A percentile compares a stretch with the other conserved stretches of the same genome.
Evolutionary conservation across 2,888 invertebrate species (phyloP).

Genomic region (Ormyrus thymus): DNA sequence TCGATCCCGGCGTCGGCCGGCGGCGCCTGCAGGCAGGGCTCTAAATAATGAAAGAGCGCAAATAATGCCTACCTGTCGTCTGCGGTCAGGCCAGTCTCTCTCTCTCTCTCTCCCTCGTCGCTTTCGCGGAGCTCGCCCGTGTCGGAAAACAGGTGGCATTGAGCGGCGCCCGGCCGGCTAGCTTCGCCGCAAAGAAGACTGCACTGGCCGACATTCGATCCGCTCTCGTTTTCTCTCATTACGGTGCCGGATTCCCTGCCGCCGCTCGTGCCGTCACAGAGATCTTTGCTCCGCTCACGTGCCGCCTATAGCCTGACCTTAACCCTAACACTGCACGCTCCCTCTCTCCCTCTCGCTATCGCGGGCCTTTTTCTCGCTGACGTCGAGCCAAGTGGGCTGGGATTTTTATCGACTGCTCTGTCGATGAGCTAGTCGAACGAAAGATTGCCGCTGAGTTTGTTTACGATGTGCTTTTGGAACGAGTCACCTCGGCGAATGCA

Average conservation of each 20-base stretch:
- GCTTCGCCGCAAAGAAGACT: slow-evolving; percentile 31
- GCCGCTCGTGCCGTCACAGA: not conserved
- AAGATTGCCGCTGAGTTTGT: too few species aligned
- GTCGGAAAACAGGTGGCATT: too few species aligned
- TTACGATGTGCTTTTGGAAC: too few species aligned
- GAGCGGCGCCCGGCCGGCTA: not conserved
- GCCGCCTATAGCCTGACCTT: slow-evolving; percentile 31
- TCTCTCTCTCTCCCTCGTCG: not conserved
- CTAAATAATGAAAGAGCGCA: slow-evolving; percentile 20
- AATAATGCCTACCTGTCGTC: slow-evolving; percentile 1
- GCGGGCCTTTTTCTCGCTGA: not conserved
- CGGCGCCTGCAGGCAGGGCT: not conserved
- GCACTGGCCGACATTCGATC: slow-evolving; percentile 51
- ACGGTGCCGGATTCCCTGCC: slow-evolving; percentile 37
- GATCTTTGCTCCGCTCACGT: not conserved
- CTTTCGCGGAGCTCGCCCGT: not conserved
- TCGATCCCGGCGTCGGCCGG: too few species aligned
- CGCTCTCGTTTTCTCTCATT: slow-evolving; percentile 56
- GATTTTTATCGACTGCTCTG: too few species aligned
- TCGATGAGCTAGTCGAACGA: too few species aligned
- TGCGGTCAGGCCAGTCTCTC: not conserved
- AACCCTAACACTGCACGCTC: slow-evolving; percentile 21
- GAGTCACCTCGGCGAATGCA: too few species aligned
- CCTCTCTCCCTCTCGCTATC: not conserved
- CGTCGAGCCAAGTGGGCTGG: too few species aligned